Conservation (phyloP, 2,888 invertebrate genomes). For the Chrysotoxum bicinctum region DNA sequence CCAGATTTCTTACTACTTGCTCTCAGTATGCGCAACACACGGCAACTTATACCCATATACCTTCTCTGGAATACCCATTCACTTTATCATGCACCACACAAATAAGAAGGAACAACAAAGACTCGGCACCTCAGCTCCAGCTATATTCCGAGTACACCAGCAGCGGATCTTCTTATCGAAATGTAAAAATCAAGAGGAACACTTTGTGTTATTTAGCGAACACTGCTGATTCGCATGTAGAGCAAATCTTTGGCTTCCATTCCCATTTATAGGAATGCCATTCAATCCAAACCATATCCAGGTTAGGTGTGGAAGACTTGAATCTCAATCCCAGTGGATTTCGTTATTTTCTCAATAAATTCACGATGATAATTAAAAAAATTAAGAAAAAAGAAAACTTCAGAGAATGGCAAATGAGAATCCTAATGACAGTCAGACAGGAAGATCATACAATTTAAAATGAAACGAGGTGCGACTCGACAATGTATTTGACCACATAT, state of each 20-base stretch:
- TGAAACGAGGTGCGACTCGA: background rate
- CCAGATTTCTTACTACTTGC: conserved; percentile 57
- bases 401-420: conserved; percentile 29
- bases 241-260: conserved; percentile 44
- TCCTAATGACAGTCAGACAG: conserved; percentile 23
- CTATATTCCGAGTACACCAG: no score
- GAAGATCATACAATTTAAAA: conserved; percentile 27
- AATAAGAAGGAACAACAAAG: conserved; percentile 19
- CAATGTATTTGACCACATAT: conserved; percentile 36
- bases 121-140: conserved; percentile 21
- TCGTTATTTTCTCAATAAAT: conserved; percentile 67
- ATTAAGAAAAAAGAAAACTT: conserved; percentile 16
- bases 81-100: conserved; percentile 50
- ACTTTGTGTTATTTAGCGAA: conserved; percentile 67
- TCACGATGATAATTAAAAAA: conserved; percentile 56
- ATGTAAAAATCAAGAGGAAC: conserved; percentile 68
- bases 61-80: conserved; percentile 55
- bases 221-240: conserved; percentile 63
- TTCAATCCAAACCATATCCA: conserved; percentile 18
- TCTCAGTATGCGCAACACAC: conserved; percentile 66
- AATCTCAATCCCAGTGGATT: conserved; percentile 53
- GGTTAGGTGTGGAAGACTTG: conserved; percentile 40
- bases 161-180: conserved; percentile 60
- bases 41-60: conserved; percentile 44
- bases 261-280: conserved; percentile 21